These are phyloP conservation scores for Ophion ventricosus DNA, from an alignment of 2,888 invertebrate species.

Conservation along the genomic window DNA sequence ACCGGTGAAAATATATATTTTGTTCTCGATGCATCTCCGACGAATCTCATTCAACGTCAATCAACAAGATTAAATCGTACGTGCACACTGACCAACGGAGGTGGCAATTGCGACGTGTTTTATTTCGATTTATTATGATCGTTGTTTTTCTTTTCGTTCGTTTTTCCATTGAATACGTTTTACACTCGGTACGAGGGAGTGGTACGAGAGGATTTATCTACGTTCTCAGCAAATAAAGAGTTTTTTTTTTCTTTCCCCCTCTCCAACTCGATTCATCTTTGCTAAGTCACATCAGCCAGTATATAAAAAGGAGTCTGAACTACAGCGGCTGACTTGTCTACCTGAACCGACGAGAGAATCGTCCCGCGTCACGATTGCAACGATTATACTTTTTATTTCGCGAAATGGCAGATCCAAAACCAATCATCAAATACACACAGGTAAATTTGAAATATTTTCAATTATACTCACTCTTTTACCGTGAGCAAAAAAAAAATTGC, in stretches of 20 bases:
- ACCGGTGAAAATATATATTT: conserved; percentile 14
- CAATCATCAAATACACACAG: conserved; percentile 73
- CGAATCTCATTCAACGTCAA: conserved; percentile 17
- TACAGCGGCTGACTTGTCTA: conserved; percentile 16
- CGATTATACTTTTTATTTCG: conserved; percentile 1
- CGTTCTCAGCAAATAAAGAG: conserved; percentile 10
- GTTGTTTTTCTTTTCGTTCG: conserved; percentile 2
- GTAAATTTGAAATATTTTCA: conserved; percentile 57
- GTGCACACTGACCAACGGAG: background rate
- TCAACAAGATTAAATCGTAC: conserved; percentile 22
- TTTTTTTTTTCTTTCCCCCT: conserved; percentile 1
- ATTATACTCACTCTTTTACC: background rate
- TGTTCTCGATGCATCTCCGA: background rate
- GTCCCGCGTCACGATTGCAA: background rate
- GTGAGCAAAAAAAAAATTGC: background rate
- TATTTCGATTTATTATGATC: conserved; percentile 6
- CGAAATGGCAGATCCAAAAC: conserved; percentile 70
- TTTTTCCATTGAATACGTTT: conserved; percentile 1
- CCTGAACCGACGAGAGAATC: conserved; percentile 10
- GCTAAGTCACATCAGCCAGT: conserved; percentile 1
- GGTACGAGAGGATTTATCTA: conserved; percentile 37
- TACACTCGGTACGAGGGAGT: conserved; percentile 1
- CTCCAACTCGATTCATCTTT: background rate
- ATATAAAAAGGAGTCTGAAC: conserved; percentile 47
- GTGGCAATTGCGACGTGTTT: conserved; percentile 21